Evolutionary conservation across 2,888 invertebrate genomes (phyloP), one percentile per base, ranked within the genome.

Genomic region (Sminthurides aquaticus): DNA sequence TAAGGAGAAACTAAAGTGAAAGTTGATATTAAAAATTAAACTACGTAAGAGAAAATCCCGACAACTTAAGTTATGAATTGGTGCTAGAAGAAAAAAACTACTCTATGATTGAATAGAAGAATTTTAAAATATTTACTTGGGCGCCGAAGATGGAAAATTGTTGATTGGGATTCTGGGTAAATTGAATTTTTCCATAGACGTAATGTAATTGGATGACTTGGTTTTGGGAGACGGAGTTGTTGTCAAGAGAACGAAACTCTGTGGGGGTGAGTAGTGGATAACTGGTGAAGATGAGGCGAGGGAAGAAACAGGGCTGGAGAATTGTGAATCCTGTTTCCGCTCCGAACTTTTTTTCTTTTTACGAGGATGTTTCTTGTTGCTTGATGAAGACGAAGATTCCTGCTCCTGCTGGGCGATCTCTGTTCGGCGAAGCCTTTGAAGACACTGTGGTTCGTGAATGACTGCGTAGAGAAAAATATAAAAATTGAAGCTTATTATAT

Each of bases 361-460:
- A 11, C 22, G 18, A 22, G 28, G 25, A 18, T 57, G 60, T 49
- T 70, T 71, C 66, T 71, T 74, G 58, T 70, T 73, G 25, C 70
- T 66, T 59, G 67, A 56, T 1, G 62, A 28, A 3, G 59, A 57
- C 49, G 59, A 20, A 28, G 59, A 43, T 43, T 62, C 55, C 2
- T 26, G 25, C 22, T 48, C 48, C 15, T 59, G 52, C 43, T 66
- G 54, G 0, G 59, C 63, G 63, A 74, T 71, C 66, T 74, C 74
- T 34, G 74, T 74, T 28, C 66, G 65, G 0, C 74, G 64, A 26
- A 74, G 64, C 62, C 71, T 74, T 62, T 74, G 71, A 57, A 74
- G 69, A 60, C 74, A 74, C 62, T 74, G 74, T 25, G 72, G 71
- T 64, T 74, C 74, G 58, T 74, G 74, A 49, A 74, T 74, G 8